Evolutionary conservation across 2,797 vertebrate species (phyloP), one percentile per base, ranked within the genome.

Genomic region (Acomys russatus): DNA sequence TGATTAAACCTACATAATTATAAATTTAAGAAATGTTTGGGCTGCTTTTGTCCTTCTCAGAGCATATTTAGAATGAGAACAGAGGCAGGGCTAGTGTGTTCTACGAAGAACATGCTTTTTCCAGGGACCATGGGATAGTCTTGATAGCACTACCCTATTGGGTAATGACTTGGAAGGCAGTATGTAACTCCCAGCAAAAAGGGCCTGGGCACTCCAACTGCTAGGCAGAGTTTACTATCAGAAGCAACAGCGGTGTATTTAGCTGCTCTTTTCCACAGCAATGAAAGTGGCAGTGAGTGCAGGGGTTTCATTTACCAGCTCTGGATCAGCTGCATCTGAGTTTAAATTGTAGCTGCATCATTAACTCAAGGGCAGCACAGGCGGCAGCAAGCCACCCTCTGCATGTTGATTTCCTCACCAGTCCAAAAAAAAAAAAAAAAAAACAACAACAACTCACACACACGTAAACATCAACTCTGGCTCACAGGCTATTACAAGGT

Each of bases 271-370:
- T 95, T 88, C 80, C 35, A 89, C 28, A 44, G 64, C 70, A 93
- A 33, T 15, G 5, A 44, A 89, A 90, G 61, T 56, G 66, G 44
- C 44, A 79, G 90, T 2, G 4, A 25, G 85, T 22, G 3, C 33
- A 23, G 10, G 73, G 74, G 25, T 85, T 63, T 73, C 38, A 22
- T 74, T 91, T 18, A 61, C 49, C 25, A 17, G 91, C 49, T 28
- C 63, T 38, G 61, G n/a, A 91, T 74, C 63, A 71, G 59, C n/a
- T 9, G 0, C 63, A 63, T 30, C 78, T 90, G 17, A 12, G 61
- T 71, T 95, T 96, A 59, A 85, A 86, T 90, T 85, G 77, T 70
- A 79, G 23, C 78, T 92, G 73, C 84, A 66, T 56, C 74, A 78
- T 78, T 86, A 91, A 88, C 28, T 90, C 80, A 79, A 59, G 74